Evolutionary conservation across 2,113 vertebrate species (phyloP).

Genomic region (Cygnus buccinator): DNA sequence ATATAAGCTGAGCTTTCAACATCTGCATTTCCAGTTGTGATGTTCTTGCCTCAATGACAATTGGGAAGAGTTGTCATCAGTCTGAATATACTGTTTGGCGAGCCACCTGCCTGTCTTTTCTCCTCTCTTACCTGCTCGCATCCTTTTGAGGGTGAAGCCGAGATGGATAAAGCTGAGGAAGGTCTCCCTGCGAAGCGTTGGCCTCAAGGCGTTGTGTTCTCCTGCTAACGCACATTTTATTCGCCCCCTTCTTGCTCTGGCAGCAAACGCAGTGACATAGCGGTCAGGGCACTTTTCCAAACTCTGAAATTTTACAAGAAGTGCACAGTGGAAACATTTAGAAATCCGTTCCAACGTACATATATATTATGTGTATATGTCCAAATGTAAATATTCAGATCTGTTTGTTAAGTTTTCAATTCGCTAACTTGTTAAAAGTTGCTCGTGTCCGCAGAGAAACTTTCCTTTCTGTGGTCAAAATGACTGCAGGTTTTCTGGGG

Average conservation of each 20-base stretch:
- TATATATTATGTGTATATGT: not conserved
- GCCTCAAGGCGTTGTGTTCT: not conserved
- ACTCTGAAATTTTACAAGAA: slow-evolving; percentile 57
- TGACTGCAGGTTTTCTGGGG: not conserved
- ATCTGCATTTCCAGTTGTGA: not conserved
- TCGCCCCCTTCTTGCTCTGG: slow-evolving; percentile 33
- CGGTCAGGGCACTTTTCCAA: slow-evolving; percentile 27
- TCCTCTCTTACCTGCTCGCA: rapidly evolving
- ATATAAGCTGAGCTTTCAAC: not conserved
- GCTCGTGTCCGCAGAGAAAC: not conserved
- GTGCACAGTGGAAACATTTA: slow-evolving; percentile 70
- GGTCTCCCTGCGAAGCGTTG: not conserved
- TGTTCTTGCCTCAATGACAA: not conserved
- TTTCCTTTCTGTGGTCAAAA: slow-evolving; percentile 51
- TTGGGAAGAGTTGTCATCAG: not conserved
- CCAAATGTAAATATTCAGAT: slow-evolving; percentile 36
- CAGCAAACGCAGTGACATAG: slow-evolving; percentile 1
- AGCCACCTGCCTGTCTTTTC: not conserved
- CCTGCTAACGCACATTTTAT: slow-evolving; percentile 37
- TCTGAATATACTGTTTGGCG: not conserved
- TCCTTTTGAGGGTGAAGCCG: not conserved
- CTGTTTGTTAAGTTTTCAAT: not conserved
- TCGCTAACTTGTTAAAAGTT: not conserved
- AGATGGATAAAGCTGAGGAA: not conserved
- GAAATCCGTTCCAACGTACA: slow-evolving; percentile 58